Evolutionary conservation across 2,888 invertebrate genomes (phyloP), one percentile per base, ranked within the genome.

Genomic region (Muschampia plurimacula): DNA sequence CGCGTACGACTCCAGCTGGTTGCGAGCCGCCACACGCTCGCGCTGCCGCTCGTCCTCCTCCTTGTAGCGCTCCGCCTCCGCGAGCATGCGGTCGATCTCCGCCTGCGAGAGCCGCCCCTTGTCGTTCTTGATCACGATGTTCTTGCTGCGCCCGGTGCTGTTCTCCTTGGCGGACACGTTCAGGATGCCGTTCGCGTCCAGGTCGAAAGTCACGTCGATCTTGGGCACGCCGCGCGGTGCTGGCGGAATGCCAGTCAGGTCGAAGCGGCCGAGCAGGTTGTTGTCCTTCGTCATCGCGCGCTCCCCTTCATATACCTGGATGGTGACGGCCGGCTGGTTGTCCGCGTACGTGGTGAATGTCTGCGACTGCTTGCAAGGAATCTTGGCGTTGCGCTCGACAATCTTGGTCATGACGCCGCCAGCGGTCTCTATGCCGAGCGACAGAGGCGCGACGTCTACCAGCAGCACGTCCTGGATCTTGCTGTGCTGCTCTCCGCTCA

Each of bases 61-160:
- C 67, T 95, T 95, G 86, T 96, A 97, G 62, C 92, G 94, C 81
- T 97, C 97, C 0, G 97, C 97, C 76, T 97, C 97, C 2, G 95
- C 88, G 60, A 97, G 87, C 97, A 97, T 97, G 76, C 96, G 95
- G 74, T 98, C 97, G 77, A 98, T 97, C 83, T 98, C 97, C 36
- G 96, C 96, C 84, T 97, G 97, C 8, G 97, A 97, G 67, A 98
- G 90, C 6, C 97, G 95, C 0, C 97, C 97, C 82, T 96, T 97
- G 89, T 97, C 97, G 88, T 97, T 98, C 84, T 97, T 97, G 79
- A 98, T 98, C 55, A 96, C 96, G 75, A 98, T 97, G 82, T 96
- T 96, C 86, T 96, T 96, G 68, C 95, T 96, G 77, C 96, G 96
- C 32, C 95, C 96, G 0, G 95, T 95, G 79, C 95, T 95, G 85